These are phyloP conservation scores for Drosophila tanythrix DNA, from an alignment of 2,888 invertebrate genomes.

Conservation along the genomic window DNA sequence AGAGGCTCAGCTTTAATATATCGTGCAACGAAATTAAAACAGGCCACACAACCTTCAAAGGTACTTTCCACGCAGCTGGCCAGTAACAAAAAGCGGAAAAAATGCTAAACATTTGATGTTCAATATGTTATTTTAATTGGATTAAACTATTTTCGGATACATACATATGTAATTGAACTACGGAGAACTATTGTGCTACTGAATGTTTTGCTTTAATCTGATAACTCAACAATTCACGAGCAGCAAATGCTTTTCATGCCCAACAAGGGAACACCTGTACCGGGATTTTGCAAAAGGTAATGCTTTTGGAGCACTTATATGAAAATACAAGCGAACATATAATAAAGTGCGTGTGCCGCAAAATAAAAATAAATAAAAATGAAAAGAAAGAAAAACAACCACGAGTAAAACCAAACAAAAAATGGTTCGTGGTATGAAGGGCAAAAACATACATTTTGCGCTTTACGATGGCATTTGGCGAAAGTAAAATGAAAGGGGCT, in stretches of 20 bases:
- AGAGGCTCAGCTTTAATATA: constrained; percentile 42
- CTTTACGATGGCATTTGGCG: constrained; percentile 68
- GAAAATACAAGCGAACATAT: constrained; percentile 49
- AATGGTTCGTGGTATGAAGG: constrained; percentile 61
- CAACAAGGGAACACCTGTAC: constrained; percentile 15
- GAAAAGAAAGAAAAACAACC: constrained; percentile 24
- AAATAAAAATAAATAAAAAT: constrained; percentile 21
- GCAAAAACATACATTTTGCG: constrained; percentile 67
- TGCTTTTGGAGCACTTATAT: constrained; percentile 40
- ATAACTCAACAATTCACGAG: constrained; percentile 7
- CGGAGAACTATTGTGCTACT: constrained; percentile 1
- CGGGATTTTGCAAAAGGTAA: constrained; percentile 23
- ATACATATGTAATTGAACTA: not conserved
- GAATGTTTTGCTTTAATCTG: not conserved
- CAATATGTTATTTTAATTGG: constrained; percentile 5
- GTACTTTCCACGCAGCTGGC: constrained; percentile 11
- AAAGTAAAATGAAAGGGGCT: constrained; percentile 64
- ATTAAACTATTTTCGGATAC: not conserved
- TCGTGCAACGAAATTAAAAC: constrained; percentile 18
- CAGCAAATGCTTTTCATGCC: constrained; percentile 7
- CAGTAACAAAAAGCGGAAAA: not conserved
- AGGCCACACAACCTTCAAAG: not conserved
- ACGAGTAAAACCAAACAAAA: constrained; percentile 58
- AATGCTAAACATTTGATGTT: constrained; percentile 10
- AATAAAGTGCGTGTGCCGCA: constrained; percentile 57